Evolutionary conservation across 2,113 vertebrate species (phyloP).

Genomic region (Oenanthe oenanthe): DNA sequence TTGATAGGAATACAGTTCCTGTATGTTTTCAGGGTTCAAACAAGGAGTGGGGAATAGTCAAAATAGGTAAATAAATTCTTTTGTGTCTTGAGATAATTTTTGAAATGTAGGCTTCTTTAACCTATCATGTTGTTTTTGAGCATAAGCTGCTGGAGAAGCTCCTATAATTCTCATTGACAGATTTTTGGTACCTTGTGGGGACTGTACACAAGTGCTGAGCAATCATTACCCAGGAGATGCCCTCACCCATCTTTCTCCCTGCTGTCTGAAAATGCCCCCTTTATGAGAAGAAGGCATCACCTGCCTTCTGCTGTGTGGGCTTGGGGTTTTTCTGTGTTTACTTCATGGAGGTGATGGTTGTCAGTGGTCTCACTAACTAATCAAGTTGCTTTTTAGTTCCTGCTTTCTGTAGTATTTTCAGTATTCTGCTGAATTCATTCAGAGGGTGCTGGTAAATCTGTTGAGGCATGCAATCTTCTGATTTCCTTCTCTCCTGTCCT

Average conservation of each 20-base stretch:
- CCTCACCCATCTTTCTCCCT: not conserved
- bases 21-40: not conserved
- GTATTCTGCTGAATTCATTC: not conserved
- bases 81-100: not conserved
- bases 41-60: not conserved
- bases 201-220: not conserved
- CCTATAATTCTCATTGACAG: not conserved
- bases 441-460: not conserved
- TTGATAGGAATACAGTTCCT: not conserved
- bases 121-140: not conserved
- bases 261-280: not conserved
- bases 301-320: not conserved
- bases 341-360: not conserved
- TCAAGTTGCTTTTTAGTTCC: not conserved
- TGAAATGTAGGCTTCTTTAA: not conserved
- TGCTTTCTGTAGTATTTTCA: not conserved
- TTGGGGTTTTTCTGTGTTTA: not conserved
- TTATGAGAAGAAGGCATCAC: not conserved
- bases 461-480: not conserved
- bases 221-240: not conserved
- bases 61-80: not conserved
- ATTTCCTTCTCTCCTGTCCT: not conserved
- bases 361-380: not conserved
- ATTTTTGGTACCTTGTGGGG: not conserved
- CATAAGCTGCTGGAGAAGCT: not conserved